Evolutionary conservation across 2,797 vertebrate species (phyloP).

Genomic region (Melanotaenia maccullochi): DNA sequence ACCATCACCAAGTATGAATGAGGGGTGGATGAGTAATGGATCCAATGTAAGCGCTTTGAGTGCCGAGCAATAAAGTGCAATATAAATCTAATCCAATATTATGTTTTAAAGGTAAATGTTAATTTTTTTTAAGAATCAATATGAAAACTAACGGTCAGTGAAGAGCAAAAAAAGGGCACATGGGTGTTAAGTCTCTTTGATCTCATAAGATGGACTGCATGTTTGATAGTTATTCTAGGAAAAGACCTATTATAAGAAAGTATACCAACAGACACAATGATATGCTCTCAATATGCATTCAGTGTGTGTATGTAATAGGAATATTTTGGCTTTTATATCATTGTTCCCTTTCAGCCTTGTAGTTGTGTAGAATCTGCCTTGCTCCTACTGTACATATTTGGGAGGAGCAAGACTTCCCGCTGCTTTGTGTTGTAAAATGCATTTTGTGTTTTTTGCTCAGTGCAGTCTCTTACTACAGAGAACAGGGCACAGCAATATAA

Average conservation of each 20-base stretch:
- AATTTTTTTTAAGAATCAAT: neutral
- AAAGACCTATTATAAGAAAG: conserved; percentile 40
- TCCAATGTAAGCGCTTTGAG: too few species aligned
- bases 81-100: too few species aligned
- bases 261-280: conserved; percentile 38
- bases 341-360: neutral
- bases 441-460: conserved; percentile 47
- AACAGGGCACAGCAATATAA: conserved; percentile 26
- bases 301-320: neutral
- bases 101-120: too few species aligned
- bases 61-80: too few species aligned
- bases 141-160: neutral
- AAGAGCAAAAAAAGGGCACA: neutral
- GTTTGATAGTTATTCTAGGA: conserved; percentile 45
- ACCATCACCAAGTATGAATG: too few species aligned
- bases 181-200: neutral
- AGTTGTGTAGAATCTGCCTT: neutral
- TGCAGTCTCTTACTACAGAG: conserved; percentile 24
- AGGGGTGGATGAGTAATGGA: too few species aligned
- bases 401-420: conserved; percentile 42
- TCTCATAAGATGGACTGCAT: neutral
- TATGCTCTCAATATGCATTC: conserved; percentile 12
- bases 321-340: neutral
- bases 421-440: conserved; percentile 50
- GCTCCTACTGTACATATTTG: conserved; percentile 23